Evolutionary conservation across 2,888 invertebrate genomes (phyloP).

Genomic region (Hemaris fuciformis): DNA sequence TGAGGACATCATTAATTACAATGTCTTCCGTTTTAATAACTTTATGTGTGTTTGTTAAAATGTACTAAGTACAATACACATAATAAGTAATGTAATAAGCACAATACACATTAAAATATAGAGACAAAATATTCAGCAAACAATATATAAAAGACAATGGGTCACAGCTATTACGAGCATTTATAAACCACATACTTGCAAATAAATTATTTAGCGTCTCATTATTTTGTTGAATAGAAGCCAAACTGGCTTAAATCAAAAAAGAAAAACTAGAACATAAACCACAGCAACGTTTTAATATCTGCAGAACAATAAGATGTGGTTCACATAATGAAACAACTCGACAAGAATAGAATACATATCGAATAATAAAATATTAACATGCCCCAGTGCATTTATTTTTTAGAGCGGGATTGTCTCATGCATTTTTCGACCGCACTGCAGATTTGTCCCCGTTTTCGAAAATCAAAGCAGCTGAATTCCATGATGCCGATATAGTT

Average conservation of each 20-base stretch:
- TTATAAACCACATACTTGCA: background rate
- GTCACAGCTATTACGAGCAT: background rate
- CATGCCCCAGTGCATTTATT: background rate
- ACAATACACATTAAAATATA: too few species aligned
- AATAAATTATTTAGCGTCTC: background rate
- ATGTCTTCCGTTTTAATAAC: too few species aligned
- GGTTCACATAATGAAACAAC: background rate
- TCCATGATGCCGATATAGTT: background rate
- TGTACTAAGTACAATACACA: too few species aligned
- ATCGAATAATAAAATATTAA: background rate
- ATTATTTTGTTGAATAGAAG: constrained; percentile 7
- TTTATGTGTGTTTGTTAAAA: too few species aligned
- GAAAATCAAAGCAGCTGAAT: background rate
- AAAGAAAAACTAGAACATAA: background rate
- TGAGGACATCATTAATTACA: too few species aligned
- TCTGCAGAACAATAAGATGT: background rate
- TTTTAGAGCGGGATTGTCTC: background rate
- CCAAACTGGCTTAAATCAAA: background rate
- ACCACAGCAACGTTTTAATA: background rate
- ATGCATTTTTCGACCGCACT: background rate
- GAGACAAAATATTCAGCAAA: background rate
- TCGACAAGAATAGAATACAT: background rate
- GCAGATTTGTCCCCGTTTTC: background rate
- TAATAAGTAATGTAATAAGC: too few species aligned
- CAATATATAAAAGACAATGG: background rate